These are phyloP conservation scores for Pangasius macronema DNA, from an alignment of 2,797 vertebrate species.

Conservation along the genomic window DNA sequence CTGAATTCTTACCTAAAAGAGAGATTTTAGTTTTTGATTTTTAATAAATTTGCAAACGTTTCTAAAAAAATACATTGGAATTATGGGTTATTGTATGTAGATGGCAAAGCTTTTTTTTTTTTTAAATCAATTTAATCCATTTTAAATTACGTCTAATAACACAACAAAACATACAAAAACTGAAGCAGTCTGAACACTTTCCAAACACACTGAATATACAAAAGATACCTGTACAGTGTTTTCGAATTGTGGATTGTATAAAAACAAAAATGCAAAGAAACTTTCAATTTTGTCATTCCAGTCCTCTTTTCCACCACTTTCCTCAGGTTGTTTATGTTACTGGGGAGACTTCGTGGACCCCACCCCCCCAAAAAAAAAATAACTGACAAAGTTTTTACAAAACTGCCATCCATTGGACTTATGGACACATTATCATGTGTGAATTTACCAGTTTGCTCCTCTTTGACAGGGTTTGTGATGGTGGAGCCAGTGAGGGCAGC, in stretches of 20 bases:
- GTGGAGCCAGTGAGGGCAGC: conserved; percentile 96
- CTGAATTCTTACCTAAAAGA: not conserved
- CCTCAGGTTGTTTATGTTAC: not conserved
- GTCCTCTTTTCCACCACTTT: not conserved
- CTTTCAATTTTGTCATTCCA: not conserved
- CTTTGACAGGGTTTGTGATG: conserved; percentile 96
- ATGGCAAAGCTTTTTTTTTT: not conserved
- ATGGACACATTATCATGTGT: not conserved
- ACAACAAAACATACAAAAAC: not conserved
- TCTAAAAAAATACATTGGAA: not conserved
- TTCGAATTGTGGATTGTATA: not conserved
- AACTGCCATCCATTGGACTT: not conserved
- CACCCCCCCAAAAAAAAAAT: not conserved
- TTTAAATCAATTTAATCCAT: not conserved
- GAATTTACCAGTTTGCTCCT: conserved; percentile 92
- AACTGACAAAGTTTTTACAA: not conserved
- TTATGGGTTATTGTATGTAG: not conserved
- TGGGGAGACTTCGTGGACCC: not conserved
- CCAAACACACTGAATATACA: not conserved
- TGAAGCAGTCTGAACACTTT: not conserved
- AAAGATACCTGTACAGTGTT: not conserved
- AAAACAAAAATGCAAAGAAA: not conserved
- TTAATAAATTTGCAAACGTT: not conserved
- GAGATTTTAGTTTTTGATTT: not conserved
- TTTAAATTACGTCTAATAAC: not conserved